These are phyloP conservation scores for rabbit (Oryctolagus cuniculus) DNA, from an alignment of 2,113 vertebrate species.

Conservation along the genomic window DNA sequence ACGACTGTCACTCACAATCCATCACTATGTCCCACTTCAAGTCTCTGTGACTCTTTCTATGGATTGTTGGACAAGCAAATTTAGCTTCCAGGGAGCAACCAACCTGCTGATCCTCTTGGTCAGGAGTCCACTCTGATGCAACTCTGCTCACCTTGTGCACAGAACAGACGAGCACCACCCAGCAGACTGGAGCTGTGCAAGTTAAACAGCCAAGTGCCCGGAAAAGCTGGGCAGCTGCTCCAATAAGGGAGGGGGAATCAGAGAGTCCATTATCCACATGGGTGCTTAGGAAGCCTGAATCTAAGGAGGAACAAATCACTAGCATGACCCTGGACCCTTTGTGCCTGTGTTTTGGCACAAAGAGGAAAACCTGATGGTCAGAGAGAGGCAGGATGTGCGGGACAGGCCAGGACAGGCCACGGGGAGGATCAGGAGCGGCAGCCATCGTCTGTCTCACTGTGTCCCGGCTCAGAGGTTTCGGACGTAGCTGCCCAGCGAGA, in stretches of 20 bases:
- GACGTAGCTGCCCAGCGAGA: fast-evolving
- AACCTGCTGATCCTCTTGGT: neutral
- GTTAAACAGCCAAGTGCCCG: fast-evolving
- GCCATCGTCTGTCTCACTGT: fast-evolving
- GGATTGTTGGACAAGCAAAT: neutral
- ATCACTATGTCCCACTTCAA: too few species aligned
- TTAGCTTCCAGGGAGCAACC: neutral
- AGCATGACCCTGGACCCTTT: neutral
- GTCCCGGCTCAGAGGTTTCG: fast-evolving
- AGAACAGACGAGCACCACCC: fast-evolving
- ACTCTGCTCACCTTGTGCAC: fast-evolving
- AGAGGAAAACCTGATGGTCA: fast-evolving
- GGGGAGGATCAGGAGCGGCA: fast-evolving
- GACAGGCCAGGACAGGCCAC: fast-evolving
- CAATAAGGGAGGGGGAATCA: neutral
- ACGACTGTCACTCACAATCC: neutral
- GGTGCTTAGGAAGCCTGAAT: neutral
- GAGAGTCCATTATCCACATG: neutral
- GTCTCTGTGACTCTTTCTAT: neutral
- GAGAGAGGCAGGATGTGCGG: fast-evolving
- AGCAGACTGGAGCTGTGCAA: too few species aligned
- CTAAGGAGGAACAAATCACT: fast-evolving
- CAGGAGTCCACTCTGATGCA: too few species aligned
- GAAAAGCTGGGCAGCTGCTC: fast-evolving
- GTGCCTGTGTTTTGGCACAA: neutral